These are phyloP conservation scores for Tipula lateralis DNA, from an alignment of 2,888 invertebrate species.

Conservation along the genomic window DNA sequence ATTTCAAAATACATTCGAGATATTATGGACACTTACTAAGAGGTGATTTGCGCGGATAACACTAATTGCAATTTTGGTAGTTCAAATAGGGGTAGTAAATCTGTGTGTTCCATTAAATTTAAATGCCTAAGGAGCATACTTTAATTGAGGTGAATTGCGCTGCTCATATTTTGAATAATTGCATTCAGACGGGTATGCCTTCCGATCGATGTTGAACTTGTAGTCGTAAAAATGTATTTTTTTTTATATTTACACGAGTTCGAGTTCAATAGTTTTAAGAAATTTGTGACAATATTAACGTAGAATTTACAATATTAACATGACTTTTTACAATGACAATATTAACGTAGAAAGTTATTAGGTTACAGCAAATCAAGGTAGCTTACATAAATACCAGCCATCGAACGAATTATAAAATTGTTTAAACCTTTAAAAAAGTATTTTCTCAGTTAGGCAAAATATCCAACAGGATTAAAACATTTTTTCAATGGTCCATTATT, in stretches of 20 bases:
- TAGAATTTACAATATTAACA: too few relatives aligned
- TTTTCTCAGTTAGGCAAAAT: slow-evolving; percentile 12
- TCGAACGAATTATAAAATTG: slow-evolving; percentile 20
- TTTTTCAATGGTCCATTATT: neutral
- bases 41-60: slow-evolving; percentile 2
- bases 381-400: neutral
- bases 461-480: neutral
- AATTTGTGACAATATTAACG: neutral
- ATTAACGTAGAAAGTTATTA: neutral
- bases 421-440: slow-evolving; percentile 20
- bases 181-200: too few relatives aligned
- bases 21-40: neutral
- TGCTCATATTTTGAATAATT: too few relatives aligned
- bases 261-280: neutral
- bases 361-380: neutral
- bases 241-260: neutral
- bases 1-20: slow-evolving; percentile 30
- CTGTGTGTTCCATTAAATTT: neutral
- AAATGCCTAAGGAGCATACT: slow-evolving; percentile 26
- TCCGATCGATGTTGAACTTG: slow-evolving; percentile 34
- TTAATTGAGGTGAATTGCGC: slow-evolving; percentile 34
- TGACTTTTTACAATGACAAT: too few relatives aligned
- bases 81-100: slow-evolving; percentile 3
- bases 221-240: neutral
- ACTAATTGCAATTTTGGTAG: slow-evolving; percentile 33